Percentiles rank a stretch among this genome's conserved stretches.
Evolutionary conservation across 2,888 invertebrate genomes (phyloP).

Genomic region (Orchesella flavescens): DNA sequence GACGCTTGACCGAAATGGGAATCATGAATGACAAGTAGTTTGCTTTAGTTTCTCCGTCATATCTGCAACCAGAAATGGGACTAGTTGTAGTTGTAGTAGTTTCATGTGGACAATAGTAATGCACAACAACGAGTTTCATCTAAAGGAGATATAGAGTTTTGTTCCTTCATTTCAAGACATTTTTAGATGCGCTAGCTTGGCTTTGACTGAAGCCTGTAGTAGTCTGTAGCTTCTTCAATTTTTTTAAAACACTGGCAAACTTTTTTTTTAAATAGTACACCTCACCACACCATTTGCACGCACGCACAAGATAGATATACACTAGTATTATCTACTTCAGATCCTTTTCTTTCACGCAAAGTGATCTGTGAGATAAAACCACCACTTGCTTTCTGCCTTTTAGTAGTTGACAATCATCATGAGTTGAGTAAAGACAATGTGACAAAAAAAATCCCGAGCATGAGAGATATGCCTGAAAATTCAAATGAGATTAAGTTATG

Average conservation of each 20-base stretch:
- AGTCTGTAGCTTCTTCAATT: no score
- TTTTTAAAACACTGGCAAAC: not conserved
- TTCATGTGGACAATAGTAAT: not conserved
- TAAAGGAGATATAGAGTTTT: not conserved
- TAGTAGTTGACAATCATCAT: constrained; percentile 1
- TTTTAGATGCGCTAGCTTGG: constrained; percentile 37
- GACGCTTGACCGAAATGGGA: not conserved
- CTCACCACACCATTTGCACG: not conserved
- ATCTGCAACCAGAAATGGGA: constrained; percentile 9
- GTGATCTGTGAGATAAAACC: not conserved
- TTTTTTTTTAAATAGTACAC: not conserved
- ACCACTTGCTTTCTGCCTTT: constrained; percentile 14
- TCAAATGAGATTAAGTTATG: not conserved
- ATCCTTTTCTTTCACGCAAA: not conserved
- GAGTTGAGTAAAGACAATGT: not conserved
- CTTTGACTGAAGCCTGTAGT: no score
- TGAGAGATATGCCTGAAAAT: not conserved
- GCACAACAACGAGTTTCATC: not conserved
- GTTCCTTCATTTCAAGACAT: not conserved
- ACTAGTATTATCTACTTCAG: not conserved
- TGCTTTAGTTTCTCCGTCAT: constrained; percentile 6
- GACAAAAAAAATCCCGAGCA: constrained; percentile 2
- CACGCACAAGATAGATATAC: not conserved
- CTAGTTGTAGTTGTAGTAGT: constrained; percentile 1
- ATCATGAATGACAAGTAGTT: constrained; percentile 18